Percentiles rank a stretch among this genome's conserved stretches.
Conservation (phyloP, 2,113 vertebrate species). For the Anguilla japonica region DNA sequence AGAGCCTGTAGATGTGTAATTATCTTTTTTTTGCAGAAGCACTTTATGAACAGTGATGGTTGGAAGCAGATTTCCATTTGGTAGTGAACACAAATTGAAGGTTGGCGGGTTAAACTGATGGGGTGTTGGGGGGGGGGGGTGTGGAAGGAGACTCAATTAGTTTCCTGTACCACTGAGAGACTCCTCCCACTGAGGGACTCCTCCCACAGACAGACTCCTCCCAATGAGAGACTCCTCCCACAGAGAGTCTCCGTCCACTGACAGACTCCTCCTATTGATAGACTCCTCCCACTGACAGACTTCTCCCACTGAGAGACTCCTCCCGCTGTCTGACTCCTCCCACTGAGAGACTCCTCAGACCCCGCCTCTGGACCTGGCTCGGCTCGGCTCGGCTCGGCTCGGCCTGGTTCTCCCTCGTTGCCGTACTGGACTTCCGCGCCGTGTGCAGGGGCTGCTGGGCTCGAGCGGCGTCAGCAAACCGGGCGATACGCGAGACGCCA, state of each 20-base stretch:
- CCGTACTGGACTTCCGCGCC: neutral
- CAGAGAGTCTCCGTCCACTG: too few species aligned
- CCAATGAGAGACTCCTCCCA: too few species aligned
- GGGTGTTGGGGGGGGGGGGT: too few species aligned
- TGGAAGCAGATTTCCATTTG: conserved; percentile 22
- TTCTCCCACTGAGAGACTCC: too few species aligned
- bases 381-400: neutral
- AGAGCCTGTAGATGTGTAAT: conserved; percentile 37
- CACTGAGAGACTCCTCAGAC: neutral
- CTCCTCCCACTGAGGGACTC: too few species aligned
- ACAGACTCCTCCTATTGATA: too few species aligned
- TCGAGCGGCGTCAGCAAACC: neutral
- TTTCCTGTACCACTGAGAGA: neutral
- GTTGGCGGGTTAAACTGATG: neutral
- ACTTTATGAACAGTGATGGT: conserved; percentile 63
- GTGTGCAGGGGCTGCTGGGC: neutral
- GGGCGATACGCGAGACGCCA: neutral
- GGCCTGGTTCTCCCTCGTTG: neutral
- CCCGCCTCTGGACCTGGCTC: neutral
- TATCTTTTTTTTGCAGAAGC: conserved; percentile 57
- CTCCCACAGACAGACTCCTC: too few species aligned
- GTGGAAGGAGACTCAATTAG: neutral
- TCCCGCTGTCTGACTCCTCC: too few species aligned
- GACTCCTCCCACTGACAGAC: too few species aligned
- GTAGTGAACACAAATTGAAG: conserved; percentile 25